These are phyloP conservation scores for Pelmatolapia mariae DNA, from an alignment of 2,113 vertebrate species.

Conservation along the genomic window DNA sequence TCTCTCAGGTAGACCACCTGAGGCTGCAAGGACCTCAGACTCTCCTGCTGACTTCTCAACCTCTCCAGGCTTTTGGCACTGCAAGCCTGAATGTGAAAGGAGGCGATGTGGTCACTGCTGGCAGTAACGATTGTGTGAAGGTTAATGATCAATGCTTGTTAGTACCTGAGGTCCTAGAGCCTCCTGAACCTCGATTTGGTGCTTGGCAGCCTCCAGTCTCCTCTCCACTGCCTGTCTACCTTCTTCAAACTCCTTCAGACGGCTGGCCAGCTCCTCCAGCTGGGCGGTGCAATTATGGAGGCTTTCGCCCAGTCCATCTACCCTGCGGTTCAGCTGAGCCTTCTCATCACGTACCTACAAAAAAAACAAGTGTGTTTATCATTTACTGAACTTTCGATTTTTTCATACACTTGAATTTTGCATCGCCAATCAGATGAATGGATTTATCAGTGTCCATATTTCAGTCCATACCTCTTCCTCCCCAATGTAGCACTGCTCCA, in stretches of 20 bases:
- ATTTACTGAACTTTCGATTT: background rate
- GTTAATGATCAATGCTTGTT: background rate
- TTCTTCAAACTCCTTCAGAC: conserved; percentile 94
- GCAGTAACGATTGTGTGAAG: background rate
- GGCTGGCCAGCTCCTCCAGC: conserved; percentile 88
- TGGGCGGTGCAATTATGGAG: conserved; percentile 79
- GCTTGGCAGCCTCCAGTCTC: conserved; percentile 88
- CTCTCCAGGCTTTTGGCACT: conserved; percentile 95
- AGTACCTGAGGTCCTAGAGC: conserved; percentile 84
- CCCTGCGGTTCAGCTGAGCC: conserved; percentile 82
- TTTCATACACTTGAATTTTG: rapidly evolving
- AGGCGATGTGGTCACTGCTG: background rate
- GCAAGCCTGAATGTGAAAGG: conserved; percentile 77
- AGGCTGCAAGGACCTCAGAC: conserved; percentile 79
- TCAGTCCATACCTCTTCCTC: conserved; percentile 76
- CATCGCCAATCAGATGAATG: rapidly evolving
- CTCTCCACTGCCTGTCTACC: conserved; percentile 87
- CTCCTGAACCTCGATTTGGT: conserved; percentile 94
- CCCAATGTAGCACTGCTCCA: conserved; percentile 83
- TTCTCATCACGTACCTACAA: conserved; percentile 85
- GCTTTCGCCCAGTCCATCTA: conserved; percentile 83
- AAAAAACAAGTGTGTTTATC: background rate
- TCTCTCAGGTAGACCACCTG: conserved; percentile 91
- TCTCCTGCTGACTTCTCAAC: conserved; percentile 85
- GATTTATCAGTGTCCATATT: background rate